These are phyloP conservation scores for Champsocephalus esox DNA, from an alignment of 2,797 vertebrate species.

Conservation along the genomic window DNA sequence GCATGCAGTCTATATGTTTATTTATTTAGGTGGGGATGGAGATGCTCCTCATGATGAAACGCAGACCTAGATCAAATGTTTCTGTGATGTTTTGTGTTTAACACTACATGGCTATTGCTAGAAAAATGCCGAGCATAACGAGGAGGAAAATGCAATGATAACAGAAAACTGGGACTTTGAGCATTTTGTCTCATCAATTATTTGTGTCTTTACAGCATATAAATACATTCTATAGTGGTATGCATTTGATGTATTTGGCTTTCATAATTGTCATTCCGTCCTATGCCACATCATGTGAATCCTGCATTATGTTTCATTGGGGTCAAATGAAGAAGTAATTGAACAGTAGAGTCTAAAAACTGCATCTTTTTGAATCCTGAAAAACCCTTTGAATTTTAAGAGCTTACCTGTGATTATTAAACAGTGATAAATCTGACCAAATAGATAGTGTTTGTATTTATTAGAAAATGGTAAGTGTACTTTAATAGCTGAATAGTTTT, in stretches of 20 bases:
- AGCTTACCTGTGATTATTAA: constrained; percentile 4
- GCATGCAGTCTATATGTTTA: constrained; percentile 68
- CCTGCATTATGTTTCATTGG: neutral
- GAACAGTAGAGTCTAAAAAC: neutral
- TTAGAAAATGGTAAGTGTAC: neutral
- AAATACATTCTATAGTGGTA: neutral
- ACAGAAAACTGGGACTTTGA: constrained; percentile 4
- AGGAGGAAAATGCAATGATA: constrained; percentile 23
- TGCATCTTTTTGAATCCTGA: neutral
- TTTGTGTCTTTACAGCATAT: neutral
- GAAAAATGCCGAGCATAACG: constrained; percentile 36
- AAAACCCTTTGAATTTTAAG: constrained; percentile 3
- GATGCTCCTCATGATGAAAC: constrained; percentile 60
- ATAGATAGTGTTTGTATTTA: neutral
- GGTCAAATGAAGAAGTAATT: constrained; percentile 9
- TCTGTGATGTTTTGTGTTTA: constrained; percentile 51
- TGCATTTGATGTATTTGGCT: constrained; percentile 12
- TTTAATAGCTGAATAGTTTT: neutral
- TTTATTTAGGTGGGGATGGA: constrained; percentile 76
- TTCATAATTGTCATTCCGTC: constrained; percentile 3
- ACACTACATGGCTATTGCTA: constrained; percentile 19
- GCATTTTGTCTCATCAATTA: constrained; percentile 22
- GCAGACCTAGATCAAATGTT: constrained; percentile 60
- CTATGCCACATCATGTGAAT: neutral
- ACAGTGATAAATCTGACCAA: constrained; percentile 16